Percentiles rank a stretch among this genome's conserved stretches.
These are phyloP conservation scores for Florisuga fusca DNA, from an alignment of 2,797 vertebrate species.

Conservation along the genomic window DNA sequence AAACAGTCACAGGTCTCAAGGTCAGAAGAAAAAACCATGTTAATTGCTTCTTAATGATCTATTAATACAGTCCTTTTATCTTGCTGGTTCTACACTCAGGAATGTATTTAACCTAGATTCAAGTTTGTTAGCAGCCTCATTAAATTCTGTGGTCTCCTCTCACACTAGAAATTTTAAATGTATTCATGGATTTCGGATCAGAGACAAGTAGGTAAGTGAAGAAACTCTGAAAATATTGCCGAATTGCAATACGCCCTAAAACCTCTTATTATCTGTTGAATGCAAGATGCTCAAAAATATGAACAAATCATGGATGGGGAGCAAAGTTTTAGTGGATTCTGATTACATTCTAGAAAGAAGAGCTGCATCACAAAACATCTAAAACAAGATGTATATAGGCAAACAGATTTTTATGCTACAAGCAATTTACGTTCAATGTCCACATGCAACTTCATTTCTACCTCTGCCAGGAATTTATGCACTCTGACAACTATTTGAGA, in stretches of 20 bases:
- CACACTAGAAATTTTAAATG: background rate
- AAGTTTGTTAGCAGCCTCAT: background rate
- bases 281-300: fast-evolving
- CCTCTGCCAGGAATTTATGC: background rate
- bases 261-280: background rate
- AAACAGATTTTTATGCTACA: background rate
- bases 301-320: fast-evolving
- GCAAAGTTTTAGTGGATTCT: background rate
- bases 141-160: background rate
- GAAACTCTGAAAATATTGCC: background rate
- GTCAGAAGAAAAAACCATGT: background rate
- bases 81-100: background rate
- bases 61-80: background rate
- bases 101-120: background rate
- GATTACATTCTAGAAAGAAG: background rate
- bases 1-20: background rate
- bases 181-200: background rate
- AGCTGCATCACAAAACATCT: background rate
- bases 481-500: background rate
- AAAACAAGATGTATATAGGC: background rate
- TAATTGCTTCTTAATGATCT: background rate
- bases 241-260: background rate
- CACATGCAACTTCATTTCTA: background rate
- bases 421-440: background rate
- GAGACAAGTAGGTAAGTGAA: background rate